A percentile compares a stretch with the other conserved stretches of the same genome.
phyloP scores from a whole-genome alignment of 1,140 invertebrate species.

The Drosophila mauritiana region DNA sequence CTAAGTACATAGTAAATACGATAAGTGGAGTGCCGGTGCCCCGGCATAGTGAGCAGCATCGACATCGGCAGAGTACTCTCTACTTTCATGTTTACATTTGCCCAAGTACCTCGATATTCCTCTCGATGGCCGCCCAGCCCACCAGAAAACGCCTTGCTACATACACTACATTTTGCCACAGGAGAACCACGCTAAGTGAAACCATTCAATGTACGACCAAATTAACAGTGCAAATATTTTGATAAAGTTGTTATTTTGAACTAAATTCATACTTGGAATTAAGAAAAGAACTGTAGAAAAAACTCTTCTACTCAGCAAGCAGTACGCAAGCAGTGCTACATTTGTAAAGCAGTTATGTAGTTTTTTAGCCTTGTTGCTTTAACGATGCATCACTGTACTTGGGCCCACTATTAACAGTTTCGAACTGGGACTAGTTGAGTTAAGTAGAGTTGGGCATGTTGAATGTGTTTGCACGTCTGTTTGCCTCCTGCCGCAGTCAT shows the following conservation, averaged over 20 bases:
- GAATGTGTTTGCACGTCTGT: conserved; percentile 60
- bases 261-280: too few relatives aligned
- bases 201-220: too few relatives aligned
- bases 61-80: conserved; percentile 33
- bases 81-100: conserved; percentile 57
- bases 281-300: too few relatives aligned
- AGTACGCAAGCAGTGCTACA: too few relatives aligned
- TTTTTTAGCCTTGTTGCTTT: neutral
- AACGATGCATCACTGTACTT: conserved; percentile 10
- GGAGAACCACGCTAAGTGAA: neutral
- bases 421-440: conserved; percentile 33
- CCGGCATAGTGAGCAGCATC: conserved; percentile 21
- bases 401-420: conserved; percentile 30
- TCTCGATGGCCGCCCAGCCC: conserved; percentile 25
- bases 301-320: too few relatives aligned
- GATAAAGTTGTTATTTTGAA: too few relatives aligned
- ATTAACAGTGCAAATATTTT: too few relatives aligned
- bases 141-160: conserved; percentile 45
- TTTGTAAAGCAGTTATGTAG: too few relatives aligned
- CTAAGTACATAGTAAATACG: conserved; percentile 82
- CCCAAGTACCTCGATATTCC: conserved; percentile 38
- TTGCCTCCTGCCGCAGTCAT: conserved; percentile 67
- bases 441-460: conserved; percentile 32
- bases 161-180: conserved; percentile 27
- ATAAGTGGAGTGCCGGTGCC: conserved; percentile 47